phyloP scores from a whole-genome alignment of 2,113 vertebrate genomes.

The Sus scrofa region T2T-Sscrofa CM000824.6:61201001-61201500 shows the following conservation, averaged over 20 bases:
- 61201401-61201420: fast-evolving
- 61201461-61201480: background rate
- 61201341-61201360: background rate
- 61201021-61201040: background rate
- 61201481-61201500: background rate
- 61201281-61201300: background rate
- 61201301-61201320: background rate
- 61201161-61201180: background rate
- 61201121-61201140: background rate
- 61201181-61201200: background rate
- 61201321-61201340: background rate
- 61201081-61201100: background rate
- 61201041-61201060: background rate
- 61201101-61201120: background rate
- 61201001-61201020: fast-evolving
- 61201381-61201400: background rate
- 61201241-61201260: background rate
- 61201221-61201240: background rate
- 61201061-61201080: background rate
- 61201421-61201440: background rate
- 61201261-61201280: background rate
- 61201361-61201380: background rate
- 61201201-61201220: background rate
- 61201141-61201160: background rate
- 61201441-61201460: background rate